A percentile compares a stretch with the other conserved stretches of the same genome.
phyloP scores from a whole-genome alignment of 2,113 vertebrate genomes.

The Chelonoidis abingdonii region DNA sequence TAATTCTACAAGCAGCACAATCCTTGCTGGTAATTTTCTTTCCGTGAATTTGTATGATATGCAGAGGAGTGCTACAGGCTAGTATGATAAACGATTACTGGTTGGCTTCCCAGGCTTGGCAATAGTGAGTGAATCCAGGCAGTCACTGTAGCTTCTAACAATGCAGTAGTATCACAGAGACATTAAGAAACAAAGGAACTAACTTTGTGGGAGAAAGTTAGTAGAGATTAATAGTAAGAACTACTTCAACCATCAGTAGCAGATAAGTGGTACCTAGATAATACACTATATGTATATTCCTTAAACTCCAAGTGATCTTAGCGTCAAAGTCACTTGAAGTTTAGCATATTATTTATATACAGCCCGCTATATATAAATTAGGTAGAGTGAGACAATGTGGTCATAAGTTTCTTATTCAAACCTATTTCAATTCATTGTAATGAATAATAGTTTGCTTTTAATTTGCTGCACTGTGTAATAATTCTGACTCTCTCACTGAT shows the following conservation, averaged over 20 bases:
- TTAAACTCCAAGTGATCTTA: not conserved
- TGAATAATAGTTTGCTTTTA: not conserved
- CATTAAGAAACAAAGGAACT: not conserved
- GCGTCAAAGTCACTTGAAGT: not conserved
- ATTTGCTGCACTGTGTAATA: not conserved
- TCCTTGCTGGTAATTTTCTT: not conserved
- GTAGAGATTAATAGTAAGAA: not conserved
- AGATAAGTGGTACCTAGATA: not conserved
- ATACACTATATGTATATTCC: not conserved
- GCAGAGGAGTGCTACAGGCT: not conserved
- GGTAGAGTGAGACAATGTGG: not conserved
- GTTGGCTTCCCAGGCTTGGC: not conserved
- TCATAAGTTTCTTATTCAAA: not conserved
- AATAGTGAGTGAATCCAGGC: not conserved
- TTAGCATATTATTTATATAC: not conserved
- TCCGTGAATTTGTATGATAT: not conserved
- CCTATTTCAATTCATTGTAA: not conserved
- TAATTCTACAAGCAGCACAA: not conserved
- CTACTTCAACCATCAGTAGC: not conserved
- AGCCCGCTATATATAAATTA: not conserved
- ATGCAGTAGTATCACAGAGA: not conserved
- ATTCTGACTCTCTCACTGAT: not conserved
- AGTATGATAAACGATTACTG: not conserved
- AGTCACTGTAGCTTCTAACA: not conserved
- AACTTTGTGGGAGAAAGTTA: not conserved